Evolutionary conservation across 2,888 invertebrate species (phyloP).

Genomic region (Cremastinae sp.): DNA sequence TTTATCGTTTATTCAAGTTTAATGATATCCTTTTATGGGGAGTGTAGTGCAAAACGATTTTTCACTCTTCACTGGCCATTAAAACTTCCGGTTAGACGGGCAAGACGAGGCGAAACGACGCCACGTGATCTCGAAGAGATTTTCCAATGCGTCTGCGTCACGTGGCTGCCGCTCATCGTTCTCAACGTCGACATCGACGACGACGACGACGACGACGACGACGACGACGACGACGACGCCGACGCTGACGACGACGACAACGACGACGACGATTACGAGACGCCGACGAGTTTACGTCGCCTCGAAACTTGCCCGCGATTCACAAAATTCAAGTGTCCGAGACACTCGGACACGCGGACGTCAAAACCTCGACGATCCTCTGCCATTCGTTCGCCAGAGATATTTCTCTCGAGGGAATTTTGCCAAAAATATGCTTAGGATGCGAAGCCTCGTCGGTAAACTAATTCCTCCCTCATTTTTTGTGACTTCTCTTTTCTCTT

Average conservation of each 20-base stretch:
- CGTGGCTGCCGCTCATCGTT: conserved; percentile 49
- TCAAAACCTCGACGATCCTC: conserved; percentile 14
- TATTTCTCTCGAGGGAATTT: conserved; percentile 33
- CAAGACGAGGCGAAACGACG: conserved; percentile 48
- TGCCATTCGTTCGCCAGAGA: conserved; percentile 33
- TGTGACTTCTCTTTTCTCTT: background rate
- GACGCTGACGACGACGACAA: conserved; percentile 16
- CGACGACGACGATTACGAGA: conserved; percentile 15
- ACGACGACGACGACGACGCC: conserved; percentile 30
- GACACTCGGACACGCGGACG: conserved; percentile 4
- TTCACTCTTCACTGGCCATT: background rate
- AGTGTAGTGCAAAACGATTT: background rate
- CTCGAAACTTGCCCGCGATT: conserved; percentile 39
- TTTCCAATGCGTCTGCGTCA: conserved; percentile 59
- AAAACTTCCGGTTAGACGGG: conserved; percentile 16
- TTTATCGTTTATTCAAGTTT: no score
- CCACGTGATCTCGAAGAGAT: conserved; percentile 61
- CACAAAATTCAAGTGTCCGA: conserved; percentile 40
- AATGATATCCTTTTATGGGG: no score
- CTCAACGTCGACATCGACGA: conserved; percentile 18
- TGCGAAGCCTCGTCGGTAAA: conserved; percentile 19
- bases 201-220: conserved; percentile 17
- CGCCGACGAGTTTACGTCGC: conserved; percentile 13
- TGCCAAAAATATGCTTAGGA: conserved; percentile 44
- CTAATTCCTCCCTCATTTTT: background rate